Conservation (phyloP, 2,797 vertebrate species). For the Falco peregrinus region DNA sequence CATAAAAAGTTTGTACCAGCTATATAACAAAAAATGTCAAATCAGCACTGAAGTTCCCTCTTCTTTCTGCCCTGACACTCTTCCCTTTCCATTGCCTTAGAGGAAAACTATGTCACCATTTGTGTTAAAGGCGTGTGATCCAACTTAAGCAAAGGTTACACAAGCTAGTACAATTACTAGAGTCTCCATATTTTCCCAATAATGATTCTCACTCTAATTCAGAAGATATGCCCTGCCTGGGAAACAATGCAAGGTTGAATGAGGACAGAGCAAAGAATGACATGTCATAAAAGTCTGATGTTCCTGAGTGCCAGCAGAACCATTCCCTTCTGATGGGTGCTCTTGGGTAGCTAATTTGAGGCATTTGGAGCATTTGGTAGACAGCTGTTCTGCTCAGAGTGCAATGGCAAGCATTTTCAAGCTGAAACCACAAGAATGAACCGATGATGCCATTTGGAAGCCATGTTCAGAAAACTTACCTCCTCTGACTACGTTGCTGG, state of each 20-base stretch:
- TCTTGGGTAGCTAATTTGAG: conserved; percentile 34
- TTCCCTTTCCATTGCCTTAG: not conserved
- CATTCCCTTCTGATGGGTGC: conserved; percentile 7
- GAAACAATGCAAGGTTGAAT: conserved; percentile 49
- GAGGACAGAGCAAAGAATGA: conserved; percentile 53
- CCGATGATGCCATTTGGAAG: conserved; percentile 49
- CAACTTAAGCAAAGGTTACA: conserved; percentile 25
- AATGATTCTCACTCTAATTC: not conserved
- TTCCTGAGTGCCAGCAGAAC: conserved; percentile 29
- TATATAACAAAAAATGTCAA: not conserved
- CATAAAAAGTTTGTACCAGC: not conserved
- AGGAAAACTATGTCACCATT: not conserved
- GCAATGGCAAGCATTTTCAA: not conserved
- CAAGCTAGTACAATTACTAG: conserved; percentile 10
- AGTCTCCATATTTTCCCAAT: conserved; percentile 29
- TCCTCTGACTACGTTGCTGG: not conserved
- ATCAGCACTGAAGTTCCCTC: not conserved
- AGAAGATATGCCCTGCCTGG: conserved; percentile 50
- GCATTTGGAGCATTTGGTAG: conserved; percentile 52
- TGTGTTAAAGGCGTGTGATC: not conserved
- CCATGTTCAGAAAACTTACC: conserved; percentile 25
- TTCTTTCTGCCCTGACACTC: not conserved
- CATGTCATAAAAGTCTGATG: conserved; percentile 22
- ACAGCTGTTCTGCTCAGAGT: conserved; percentile 52
- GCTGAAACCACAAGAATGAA: conserved; percentile 58